A percentile compares a stretch with the other conserved stretches of the same genome.
These are phyloP conservation scores for Scaptomyza reducta DNA, from an alignment of 2,888 invertebrate species.

Conservation along the genomic window DNA sequence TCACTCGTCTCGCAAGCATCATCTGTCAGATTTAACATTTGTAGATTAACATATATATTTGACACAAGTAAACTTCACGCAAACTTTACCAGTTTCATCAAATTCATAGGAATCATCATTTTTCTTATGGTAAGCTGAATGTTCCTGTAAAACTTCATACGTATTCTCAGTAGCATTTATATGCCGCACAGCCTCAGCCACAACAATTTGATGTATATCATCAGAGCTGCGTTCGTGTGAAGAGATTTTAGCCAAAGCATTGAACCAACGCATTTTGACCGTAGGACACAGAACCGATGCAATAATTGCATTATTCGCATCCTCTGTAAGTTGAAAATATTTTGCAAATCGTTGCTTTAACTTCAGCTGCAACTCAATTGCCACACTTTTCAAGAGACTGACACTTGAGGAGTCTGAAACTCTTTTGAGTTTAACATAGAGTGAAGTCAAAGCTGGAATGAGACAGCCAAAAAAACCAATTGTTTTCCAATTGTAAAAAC, in stretches of 20 bases:
- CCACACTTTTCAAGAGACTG: slow-evolving; percentile 23
- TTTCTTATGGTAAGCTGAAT: background rate
- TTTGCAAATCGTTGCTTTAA: slow-evolving; percentile 24
- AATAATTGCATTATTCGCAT: slow-evolving; percentile 37
- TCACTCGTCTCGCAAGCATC: slow-evolving; percentile 34
- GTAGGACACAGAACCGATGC: slow-evolving; percentile 48
- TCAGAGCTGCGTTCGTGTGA: slow-evolving; percentile 19
- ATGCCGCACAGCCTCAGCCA: slow-evolving; percentile 40
- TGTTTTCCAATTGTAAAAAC: slow-evolving; percentile 37
- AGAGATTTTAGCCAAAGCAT: slow-evolving; percentile 27
- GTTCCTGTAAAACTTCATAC: background rate
- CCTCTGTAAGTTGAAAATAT: slow-evolving; percentile 31
- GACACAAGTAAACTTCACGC: too few relatives aligned
- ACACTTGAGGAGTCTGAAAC: slow-evolving; percentile 30
- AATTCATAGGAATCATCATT: slow-evolving; percentile 55
- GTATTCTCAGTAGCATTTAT: slow-evolving; percentile 35
- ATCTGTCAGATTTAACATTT: slow-evolving; percentile 12
- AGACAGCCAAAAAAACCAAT: slow-evolving; percentile 49
- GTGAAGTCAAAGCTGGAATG: slow-evolving; percentile 44
- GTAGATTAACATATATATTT: background rate
- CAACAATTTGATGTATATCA: slow-evolving; percentile 40
- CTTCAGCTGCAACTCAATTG: slow-evolving; percentile 22
- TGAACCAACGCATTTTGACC: slow-evolving; percentile 51
- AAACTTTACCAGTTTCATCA: slow-evolving; percentile 39
- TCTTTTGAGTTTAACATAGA: slow-evolving; percentile 43